These are phyloP conservation scores for Aleiodes leptofemur DNA, from an alignment of 2,888 invertebrate species.

Conservation along the genomic window DNA sequence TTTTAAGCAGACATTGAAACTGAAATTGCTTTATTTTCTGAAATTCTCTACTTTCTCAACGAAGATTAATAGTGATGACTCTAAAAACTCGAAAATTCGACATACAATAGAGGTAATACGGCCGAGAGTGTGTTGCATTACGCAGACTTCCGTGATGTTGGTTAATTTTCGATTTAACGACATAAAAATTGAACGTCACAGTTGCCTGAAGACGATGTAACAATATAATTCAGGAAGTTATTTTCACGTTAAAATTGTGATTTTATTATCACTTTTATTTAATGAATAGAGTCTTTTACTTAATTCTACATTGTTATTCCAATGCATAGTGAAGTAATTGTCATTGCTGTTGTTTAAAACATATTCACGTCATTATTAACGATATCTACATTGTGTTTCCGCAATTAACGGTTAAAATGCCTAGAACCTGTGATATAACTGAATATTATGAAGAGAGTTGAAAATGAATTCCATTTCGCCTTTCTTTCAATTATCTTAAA, in stretches of 20 bases:
- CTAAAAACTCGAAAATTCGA: background rate
- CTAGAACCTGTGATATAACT: background rate
- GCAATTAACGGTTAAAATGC: constrained; percentile 3
- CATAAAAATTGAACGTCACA: constrained; percentile 33
- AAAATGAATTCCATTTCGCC: background rate
- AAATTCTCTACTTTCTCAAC: constrained; percentile 13
- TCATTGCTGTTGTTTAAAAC: constrained; percentile 5
- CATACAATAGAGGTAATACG: constrained; percentile 14
- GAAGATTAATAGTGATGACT: constrained; percentile 18
- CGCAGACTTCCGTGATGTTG: constrained; percentile 31
- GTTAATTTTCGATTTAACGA: constrained; percentile 31
- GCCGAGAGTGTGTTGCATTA: background rate
- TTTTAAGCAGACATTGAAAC: background rate
- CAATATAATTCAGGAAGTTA: constrained; percentile 29
- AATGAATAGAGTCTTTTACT: constrained; percentile 19
- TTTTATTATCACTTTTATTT: constrained; percentile 31
- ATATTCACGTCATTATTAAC: background rate
- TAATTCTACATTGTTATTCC: background rate
- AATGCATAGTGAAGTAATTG: constrained; percentile 4
- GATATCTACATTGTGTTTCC: constrained; percentile 3
- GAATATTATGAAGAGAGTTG: background rate
- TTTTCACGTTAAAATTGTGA: constrained; percentile 6
- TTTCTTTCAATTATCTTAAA: constrained; percentile 3
- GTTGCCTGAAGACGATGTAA: constrained; percentile 26
- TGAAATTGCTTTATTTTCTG: background rate